Conservation (phyloP, 2,888 invertebrate species). For the Sipunculus nudus region DNA sequence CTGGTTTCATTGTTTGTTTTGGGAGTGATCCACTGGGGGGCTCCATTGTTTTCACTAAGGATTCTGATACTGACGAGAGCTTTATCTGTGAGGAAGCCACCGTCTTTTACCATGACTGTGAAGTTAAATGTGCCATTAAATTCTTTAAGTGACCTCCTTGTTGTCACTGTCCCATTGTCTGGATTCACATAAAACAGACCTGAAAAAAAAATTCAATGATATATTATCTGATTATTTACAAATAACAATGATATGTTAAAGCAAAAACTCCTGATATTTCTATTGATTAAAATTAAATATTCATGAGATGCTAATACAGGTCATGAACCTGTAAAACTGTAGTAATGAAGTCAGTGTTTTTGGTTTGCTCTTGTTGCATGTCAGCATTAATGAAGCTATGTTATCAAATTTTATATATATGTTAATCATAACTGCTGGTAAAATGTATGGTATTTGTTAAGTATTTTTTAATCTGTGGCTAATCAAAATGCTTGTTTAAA, state of each 20-base stretch:
- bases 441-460: no score
- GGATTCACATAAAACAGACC: constrained; percentile 81
- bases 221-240: no score
- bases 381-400: no score
- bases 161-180: constrained; percentile 83
- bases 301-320: not conserved
- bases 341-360: no score
- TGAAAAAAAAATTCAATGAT: constrained; percentile 56
- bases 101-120: constrained; percentile 81
- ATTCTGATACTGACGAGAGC: constrained; percentile 77
- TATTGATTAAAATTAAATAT: not conserved
- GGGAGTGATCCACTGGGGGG: constrained; percentile 51
- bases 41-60: constrained; percentile 70
- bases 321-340: not conserved
- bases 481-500: no score
- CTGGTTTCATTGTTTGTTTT: constrained; percentile 84
- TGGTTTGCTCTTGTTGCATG: no score
- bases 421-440: no score
- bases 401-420: no score
- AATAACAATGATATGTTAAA: not conserved
- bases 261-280: not conserved
- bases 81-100: constrained; percentile 62
- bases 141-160: constrained; percentile 77
- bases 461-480: no score
- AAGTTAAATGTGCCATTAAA: constrained; percentile 73